Evolutionary conservation across 2,113 vertebrate genomes (phyloP).

Genomic region (Rhinolophus sinicus): DNA sequence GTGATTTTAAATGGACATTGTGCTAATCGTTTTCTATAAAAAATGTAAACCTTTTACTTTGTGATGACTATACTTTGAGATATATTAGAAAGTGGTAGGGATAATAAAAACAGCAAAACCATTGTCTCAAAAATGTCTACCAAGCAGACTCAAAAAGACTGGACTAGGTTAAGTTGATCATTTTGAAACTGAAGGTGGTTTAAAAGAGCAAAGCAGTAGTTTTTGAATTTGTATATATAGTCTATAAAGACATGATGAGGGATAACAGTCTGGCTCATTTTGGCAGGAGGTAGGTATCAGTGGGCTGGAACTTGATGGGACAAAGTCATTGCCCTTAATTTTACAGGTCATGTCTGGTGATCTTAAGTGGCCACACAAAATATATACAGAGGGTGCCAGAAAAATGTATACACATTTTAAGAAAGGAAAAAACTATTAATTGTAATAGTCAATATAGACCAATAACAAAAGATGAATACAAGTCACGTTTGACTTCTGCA

Average conservation of each 20-base stretch:
- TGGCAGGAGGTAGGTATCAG: not conserved
- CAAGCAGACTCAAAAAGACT: not conserved
- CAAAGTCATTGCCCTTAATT: not conserved
- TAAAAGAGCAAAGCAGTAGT: constrained; percentile 15
- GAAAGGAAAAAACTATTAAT: no score
- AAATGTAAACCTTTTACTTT: not conserved
- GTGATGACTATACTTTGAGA: not conserved
- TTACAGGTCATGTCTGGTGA: not conserved
- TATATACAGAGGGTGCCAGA: not conserved
- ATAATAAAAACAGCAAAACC: not conserved
- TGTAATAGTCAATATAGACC: no score
- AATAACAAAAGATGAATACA: no score
- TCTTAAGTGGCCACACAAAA: not conserved
- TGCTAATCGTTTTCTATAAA: not conserved
- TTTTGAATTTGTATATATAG: not conserved
- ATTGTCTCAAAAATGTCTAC: not conserved
- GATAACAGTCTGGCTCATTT: not conserved
- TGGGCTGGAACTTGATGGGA: not conserved
- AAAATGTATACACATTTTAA: no score
- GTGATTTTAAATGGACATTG: not conserved
- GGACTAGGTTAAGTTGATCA: not conserved
- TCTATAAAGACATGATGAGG: not conserved
- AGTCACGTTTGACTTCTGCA: no score
- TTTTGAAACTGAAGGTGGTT: constrained; percentile 7
- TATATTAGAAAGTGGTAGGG: not conserved